These are phyloP conservation scores for Nipponia nippon DNA, from an alignment of 2,113 vertebrate genomes.

Conservation along the genomic window DNA sequence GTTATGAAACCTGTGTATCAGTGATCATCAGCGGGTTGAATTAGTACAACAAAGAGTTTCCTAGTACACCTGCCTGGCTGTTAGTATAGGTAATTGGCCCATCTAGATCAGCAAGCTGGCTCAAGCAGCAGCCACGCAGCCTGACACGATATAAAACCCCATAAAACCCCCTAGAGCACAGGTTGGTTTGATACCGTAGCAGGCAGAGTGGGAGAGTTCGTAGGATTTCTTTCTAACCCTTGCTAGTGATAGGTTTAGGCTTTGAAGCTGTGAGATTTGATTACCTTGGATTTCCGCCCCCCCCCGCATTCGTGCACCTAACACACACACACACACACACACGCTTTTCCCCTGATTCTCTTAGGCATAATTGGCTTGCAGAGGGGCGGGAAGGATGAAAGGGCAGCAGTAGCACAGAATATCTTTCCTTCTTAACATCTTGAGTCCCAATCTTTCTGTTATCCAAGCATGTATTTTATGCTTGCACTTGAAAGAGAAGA, in stretches of 20 bases:
- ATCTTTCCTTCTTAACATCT: not conserved
- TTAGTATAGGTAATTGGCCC: not conserved
- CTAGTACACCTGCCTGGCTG: not conserved
- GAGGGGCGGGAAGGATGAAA: not conserved
- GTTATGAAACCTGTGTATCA: not conserved
- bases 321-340: no score
- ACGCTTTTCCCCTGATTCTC: not conserved
- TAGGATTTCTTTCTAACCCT: not conserved
- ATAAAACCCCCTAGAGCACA: not conserved
- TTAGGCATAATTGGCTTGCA: not conserved
- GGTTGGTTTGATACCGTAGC: not conserved
- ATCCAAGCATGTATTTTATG: not conserved
- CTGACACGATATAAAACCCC: not conserved
- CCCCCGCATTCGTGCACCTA: not conserved
- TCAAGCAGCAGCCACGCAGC: not conserved
- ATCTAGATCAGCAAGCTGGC: not conserved
- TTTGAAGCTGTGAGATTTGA: not conserved
- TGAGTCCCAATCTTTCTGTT: not conserved
- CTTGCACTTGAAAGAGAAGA: not conserved
- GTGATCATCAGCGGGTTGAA: not conserved
- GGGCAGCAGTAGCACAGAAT: not conserved
- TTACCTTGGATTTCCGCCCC: not conserved
- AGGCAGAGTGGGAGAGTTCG: not conserved
- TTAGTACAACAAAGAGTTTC: not conserved
- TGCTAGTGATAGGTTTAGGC: not conserved